These are phyloP conservation scores for Styela plicata DNA, from an alignment of 23 tunicate species.

Conservation along the genomic window DNA sequence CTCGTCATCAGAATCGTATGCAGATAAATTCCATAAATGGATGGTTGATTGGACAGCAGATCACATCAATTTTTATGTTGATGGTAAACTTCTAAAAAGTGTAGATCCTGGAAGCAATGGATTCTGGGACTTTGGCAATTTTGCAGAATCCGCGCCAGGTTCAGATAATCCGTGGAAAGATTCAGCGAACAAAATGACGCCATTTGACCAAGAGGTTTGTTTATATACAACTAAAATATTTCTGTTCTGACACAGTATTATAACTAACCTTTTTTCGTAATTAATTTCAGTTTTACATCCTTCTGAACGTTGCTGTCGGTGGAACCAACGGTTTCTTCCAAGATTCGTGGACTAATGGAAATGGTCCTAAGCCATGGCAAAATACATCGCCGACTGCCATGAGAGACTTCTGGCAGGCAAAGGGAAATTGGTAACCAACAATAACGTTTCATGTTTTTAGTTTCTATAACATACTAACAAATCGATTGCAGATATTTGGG, in stretches of 20 bases:
- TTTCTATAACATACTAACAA: too few species aligned
- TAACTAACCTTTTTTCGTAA: neutral
- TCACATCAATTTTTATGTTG: constrained; percentile 48
- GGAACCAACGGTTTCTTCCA: constrained; percentile 93
- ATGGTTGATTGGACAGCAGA: constrained; percentile 66
- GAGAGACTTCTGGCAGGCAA: constrained; percentile 86
- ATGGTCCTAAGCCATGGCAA: constrained; percentile 87
- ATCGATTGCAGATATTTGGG: too few species aligned
- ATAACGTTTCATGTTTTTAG: too few species aligned
- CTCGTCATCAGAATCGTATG: too few species aligned
- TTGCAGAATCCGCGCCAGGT: constrained; percentile 55
- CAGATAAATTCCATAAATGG: constrained; percentile 54
- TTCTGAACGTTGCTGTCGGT: constrained; percentile 95
- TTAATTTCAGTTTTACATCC: constrained; percentile 62
- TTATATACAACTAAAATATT: neutral
- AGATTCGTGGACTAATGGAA: constrained; percentile 65
- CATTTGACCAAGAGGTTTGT: constrained; percentile 81
- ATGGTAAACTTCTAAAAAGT: constrained; percentile 26
- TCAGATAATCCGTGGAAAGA: constrained; percentile 75
- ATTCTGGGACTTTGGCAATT: constrained; percentile 79
- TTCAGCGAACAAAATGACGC: constrained; percentile 61
- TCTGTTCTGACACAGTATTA: neutral
- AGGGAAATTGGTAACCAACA: constrained; percentile 53
- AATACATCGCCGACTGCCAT: constrained; percentile 83
- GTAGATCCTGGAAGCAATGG: constrained; percentile 75